phyloP scores from a whole-genome alignment of 1,140 invertebrate genomes.

The Drosophila lowei region DNA sequence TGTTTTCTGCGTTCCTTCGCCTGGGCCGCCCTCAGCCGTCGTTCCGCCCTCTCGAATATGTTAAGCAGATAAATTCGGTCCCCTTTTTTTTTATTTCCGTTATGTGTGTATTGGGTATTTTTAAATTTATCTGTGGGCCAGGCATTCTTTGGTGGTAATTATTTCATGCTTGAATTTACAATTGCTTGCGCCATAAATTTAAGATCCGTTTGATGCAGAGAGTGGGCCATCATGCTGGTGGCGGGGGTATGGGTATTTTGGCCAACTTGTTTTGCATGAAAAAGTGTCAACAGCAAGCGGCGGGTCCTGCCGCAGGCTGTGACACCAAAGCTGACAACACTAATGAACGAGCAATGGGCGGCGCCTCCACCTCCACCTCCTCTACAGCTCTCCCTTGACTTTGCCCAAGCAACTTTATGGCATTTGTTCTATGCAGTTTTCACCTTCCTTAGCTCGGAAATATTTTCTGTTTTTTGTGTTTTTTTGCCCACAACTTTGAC shows the following conservation, averaged over 20 bases:
- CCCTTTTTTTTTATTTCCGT: conserved; percentile 24
- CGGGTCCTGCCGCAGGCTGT: conserved; percentile 48
- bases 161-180: conserved; percentile 53
- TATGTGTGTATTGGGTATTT: conserved; percentile 19
- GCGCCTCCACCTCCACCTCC: conserved; percentile 18
- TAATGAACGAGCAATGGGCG: conserved; percentile 65
- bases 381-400: conserved; percentile 6
- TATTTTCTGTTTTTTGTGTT: conserved; percentile 10
- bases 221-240: no score
- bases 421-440: conserved; percentile 72
- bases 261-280: conserved; percentile 58
- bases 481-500: conserved; percentile 68
- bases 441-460: conserved; percentile 37
- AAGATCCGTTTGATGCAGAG: conserved; percentile 12
- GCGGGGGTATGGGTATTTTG: conserved; percentile 21
- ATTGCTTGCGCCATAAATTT: conserved; percentile 52
- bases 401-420: conserved; percentile 56
- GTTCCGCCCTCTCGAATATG: conserved; percentile 38
- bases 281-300: conserved; percentile 65
- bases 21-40: conserved; percentile 1
- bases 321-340: conserved; percentile 72
- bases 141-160: conserved; percentile 49
- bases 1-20: conserved; percentile 58
- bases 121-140: conserved; percentile 65
- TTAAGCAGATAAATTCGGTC: conserved; percentile 59